A percentile compares a stretch with the other conserved stretches of the same genome.
Conservation (phyloP, 2,797 vertebrate genomes). For the Sebastes diploproa region DNA sequence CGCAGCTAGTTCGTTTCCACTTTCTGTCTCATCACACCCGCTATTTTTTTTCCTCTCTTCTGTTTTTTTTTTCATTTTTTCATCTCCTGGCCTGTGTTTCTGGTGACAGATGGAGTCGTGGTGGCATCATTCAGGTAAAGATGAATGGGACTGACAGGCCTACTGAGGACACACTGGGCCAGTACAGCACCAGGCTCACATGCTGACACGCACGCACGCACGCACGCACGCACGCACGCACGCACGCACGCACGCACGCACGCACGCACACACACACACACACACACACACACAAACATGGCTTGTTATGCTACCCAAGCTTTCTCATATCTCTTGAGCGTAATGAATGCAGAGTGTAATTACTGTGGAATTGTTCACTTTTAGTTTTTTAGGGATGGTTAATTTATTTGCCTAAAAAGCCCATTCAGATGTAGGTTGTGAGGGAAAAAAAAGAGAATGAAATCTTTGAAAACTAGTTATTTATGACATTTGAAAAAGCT, state of each 20-base stretch:
- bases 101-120: constrained; percentile 67
- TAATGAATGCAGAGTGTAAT: constrained; percentile 27
- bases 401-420: constrained; percentile 4
- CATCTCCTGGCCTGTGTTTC: constrained; percentile 41
- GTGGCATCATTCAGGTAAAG: constrained; percentile 69
- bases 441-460: not conserved
- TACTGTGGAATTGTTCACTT: not conserved
- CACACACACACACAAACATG: not conserved
- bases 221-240: not conserved
- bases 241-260: not conserved
- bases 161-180: constrained; percentile 59
- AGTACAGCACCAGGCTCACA: constrained; percentile 27
- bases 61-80: constrained; percentile 19
- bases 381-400: not conserved
- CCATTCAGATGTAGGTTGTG: not conserved
- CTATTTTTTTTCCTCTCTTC: not conserved
- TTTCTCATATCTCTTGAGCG: not conserved
- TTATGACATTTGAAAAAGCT: constrained; percentile 32
- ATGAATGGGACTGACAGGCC: constrained; percentile 70
- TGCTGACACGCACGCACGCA: constrained; percentile 2
- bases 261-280: not conserved
- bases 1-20: not conserved
- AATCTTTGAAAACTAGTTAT: constrained; percentile 25
- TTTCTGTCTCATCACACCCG: not conserved
- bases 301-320: not conserved